Evolutionary conservation across 2,113 vertebrate genomes (phyloP).

Genomic region (Tachysurus vachellii): DNA sequence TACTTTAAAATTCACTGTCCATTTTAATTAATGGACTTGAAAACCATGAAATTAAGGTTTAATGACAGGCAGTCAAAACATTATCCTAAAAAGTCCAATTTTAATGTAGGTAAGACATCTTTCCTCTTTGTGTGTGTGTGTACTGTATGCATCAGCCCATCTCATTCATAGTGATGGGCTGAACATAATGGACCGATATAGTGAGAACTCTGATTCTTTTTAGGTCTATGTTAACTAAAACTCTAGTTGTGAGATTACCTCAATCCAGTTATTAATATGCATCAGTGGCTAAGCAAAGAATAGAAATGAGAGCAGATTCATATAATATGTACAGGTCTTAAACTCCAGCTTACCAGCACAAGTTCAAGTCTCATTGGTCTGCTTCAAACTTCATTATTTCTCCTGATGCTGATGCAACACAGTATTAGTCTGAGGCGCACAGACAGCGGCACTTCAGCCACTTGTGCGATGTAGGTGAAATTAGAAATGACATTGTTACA

Average conservation of each 20-base stretch:
- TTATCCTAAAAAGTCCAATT: background rate
- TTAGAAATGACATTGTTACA: conserved; percentile 33
- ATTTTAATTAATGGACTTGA: background rate
- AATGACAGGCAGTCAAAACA: conserved; percentile 61
- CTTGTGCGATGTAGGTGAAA: conserved; percentile 41
- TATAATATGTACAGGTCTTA: conserved; percentile 61
- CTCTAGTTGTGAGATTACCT: conserved; percentile 2
- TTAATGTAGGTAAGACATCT: background rate
- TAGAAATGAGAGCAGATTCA: conserved; percentile 20
- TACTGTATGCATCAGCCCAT: background rate
- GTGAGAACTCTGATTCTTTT: conserved; percentile 19
- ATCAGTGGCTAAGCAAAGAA: conserved; percentile 18
- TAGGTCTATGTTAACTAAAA: conserved; percentile 4
- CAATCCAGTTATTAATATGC: background rate
- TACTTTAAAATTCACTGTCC: conserved; percentile 36
- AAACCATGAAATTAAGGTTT: conserved; percentile 1
- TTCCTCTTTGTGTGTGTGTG: background rate
- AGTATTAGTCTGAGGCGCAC: conserved; percentile 3
- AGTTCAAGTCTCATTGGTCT: conserved; percentile 54
- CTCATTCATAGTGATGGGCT: background rate
- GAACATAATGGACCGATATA: background rate
- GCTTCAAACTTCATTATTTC: conserved; percentile 58
- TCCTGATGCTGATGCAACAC: conserved; percentile 47
- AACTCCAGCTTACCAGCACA: conserved; percentile 55
- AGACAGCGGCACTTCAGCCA: conserved; percentile 35